phyloP scores from a whole-genome alignment of 1,140 invertebrate genomes.

The Ephestia elutella region DNA sequence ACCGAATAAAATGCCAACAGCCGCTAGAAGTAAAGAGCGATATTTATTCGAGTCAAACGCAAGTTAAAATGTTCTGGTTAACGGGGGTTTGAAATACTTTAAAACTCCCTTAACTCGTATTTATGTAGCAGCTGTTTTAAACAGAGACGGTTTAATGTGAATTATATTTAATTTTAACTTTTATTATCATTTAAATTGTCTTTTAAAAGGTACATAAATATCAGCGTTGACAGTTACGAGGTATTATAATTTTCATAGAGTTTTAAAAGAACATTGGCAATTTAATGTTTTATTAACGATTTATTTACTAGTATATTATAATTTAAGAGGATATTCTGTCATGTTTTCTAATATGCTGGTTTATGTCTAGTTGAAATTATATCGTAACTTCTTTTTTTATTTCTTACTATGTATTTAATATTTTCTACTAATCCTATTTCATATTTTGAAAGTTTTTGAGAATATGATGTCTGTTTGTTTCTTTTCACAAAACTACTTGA shows the following conservation, averaged over 20 bases:
- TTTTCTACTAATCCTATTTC: too few species aligned
- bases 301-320: too few species aligned
- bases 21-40: slow-evolving; percentile 18
- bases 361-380: too few species aligned
- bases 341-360: too few species aligned
- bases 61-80: slow-evolving; percentile 2
- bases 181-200: neutral
- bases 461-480: too few species aligned
- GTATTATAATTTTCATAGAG: neutral
- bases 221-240: neutral
- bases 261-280: too few species aligned
- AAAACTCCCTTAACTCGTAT: neutral
- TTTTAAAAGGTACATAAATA: neutral
- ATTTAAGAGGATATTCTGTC: too few species aligned
- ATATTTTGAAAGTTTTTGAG: too few species aligned
- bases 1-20: slow-evolving; percentile 6
- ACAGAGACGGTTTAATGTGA: neutral
- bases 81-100: neutral
- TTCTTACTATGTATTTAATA: too few species aligned
- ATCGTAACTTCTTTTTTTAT: too few species aligned
- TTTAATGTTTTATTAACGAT: too few species aligned
- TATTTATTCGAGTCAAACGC: slow-evolving; percentile 18
- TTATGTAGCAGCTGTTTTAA: neutral
- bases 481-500: too few species aligned
- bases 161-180: neutral